These are phyloP conservation scores for Dolichallabes microphthalmus DNA, from an alignment of 2,113 vertebrate species.

Conservation along the genomic window DNA sequence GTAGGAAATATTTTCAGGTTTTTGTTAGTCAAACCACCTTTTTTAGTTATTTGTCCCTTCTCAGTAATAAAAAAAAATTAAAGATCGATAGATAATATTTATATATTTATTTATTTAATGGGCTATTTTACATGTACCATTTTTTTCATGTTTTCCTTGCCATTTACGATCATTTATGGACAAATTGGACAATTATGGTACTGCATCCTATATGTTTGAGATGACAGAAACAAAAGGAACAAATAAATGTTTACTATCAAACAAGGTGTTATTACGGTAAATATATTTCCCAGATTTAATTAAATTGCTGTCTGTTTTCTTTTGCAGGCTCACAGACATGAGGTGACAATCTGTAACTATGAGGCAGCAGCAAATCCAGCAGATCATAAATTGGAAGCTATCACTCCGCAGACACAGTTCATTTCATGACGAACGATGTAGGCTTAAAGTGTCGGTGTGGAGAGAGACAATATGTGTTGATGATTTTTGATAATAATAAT, in stretches of 20 bases:
- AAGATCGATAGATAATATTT: too few relatives aligned
- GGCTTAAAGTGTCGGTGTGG: slow-evolving; percentile 38
- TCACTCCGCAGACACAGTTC: slow-evolving; percentile 89
- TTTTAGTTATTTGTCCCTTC: background rate
- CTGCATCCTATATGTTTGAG: background rate
- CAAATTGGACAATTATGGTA: background rate
- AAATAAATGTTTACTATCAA: background rate
- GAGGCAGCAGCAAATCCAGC: slow-evolving; percentile 91
- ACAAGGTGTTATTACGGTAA: background rate
- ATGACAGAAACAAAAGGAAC: background rate
- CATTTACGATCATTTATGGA: background rate
- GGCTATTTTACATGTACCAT: background rate
- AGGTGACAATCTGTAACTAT: slow-evolving; percentile 96
- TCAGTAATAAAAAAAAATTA: background rate
- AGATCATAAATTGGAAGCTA: slow-evolving; percentile 85
- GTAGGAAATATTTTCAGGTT: too few relatives aligned
- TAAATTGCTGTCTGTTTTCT: background rate
- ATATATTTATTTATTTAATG: background rate
- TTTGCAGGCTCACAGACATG: slow-evolving; percentile 84
- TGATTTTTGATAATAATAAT: slow-evolving; percentile 24
- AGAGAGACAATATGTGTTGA: slow-evolving; percentile 22
- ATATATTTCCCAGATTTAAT: background rate
- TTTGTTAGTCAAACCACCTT: background rate
- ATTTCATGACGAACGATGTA: slow-evolving; percentile 77
- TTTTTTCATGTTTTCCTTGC: background rate